phyloP scores from a whole-genome alignment of 2,113 vertebrate species.

The Crotalus helleri region DNA sequence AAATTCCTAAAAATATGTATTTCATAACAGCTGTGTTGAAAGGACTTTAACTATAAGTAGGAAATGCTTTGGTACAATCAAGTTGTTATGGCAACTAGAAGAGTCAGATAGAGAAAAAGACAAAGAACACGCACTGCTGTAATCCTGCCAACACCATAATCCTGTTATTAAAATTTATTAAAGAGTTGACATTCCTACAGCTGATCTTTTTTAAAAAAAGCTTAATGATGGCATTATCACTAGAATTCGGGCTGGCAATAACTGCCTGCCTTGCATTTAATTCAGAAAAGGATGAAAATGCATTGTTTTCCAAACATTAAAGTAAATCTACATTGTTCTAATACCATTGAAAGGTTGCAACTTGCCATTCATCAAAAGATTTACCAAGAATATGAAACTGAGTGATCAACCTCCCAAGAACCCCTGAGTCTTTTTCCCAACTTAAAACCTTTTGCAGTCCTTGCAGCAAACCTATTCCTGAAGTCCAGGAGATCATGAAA shows the following conservation, averaged over 20 bases:
- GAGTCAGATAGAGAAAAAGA: constrained; percentile 52
- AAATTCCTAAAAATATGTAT: constrained; percentile 60
- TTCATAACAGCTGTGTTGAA: constrained; percentile 65
- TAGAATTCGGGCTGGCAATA: background rate
- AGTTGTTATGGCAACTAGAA: constrained; percentile 78
- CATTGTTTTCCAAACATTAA: background rate
- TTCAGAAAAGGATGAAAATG: background rate
- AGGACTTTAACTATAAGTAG: constrained; percentile 63
- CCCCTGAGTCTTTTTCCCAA: background rate
- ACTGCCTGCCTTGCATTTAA: background rate
- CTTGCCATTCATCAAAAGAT: background rate
- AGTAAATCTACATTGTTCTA: background rate
- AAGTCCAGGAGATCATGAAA: background rate
- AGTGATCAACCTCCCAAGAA: background rate
- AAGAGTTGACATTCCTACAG: constrained; percentile 10
- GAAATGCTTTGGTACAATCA: constrained; percentile 60
- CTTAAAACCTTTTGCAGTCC: background rate
- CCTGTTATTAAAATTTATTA: constrained; percentile 33
- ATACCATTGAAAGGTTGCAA: background rate
- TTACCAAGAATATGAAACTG: background rate
- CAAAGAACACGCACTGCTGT: constrained; percentile 13
- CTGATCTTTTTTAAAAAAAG: constrained; percentile 37
- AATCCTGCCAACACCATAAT: constrained; percentile 20
- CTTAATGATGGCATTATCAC: constrained; percentile 8
- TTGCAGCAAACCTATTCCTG: background rate